A percentile compares a stretch with the other conserved stretches of the same genome.
phyloP scores from a whole-genome alignment of 2,113 vertebrate genomes.

The Sylvietta virens region DNA sequence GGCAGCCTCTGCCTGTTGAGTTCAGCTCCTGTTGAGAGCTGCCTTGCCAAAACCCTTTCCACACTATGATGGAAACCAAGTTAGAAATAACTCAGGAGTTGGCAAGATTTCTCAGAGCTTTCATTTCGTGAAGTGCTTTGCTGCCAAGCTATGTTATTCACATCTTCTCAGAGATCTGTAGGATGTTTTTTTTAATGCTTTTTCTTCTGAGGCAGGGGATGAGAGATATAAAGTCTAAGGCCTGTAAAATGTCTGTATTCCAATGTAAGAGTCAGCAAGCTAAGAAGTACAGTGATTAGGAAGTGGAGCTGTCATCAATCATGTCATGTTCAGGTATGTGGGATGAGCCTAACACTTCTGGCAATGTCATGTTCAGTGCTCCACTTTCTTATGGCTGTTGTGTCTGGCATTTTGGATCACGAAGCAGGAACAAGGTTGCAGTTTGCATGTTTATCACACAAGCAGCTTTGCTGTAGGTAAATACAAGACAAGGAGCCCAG shows the following conservation, averaged over 20 bases:
- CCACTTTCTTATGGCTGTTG: background rate
- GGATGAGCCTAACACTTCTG: background rate
- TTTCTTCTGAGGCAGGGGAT: background rate
- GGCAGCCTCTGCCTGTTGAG: background rate
- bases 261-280: background rate
- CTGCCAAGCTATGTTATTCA: conserved; percentile 46
- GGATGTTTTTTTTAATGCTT: background rate
- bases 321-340: background rate
- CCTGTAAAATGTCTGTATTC: background rate
- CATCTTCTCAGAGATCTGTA: conserved; percentile 5
- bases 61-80: conserved; percentile 31
- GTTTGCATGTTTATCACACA: background rate
- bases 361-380: background rate
- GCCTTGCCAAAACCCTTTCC: conserved; percentile 33
- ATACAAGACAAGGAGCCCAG: background rate
- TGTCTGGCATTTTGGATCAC: background rate
- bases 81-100: conserved; percentile 33
- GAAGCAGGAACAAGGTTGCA: background rate
- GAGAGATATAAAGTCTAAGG: background rate
- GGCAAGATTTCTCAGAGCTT: conserved; percentile 21
- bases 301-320: background rate
- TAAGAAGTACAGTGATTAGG: background rate
- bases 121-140: conserved; percentile 1
- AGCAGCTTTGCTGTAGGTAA: background rate
- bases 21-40: conserved; percentile 37